phyloP scores from a whole-genome alignment of 2,888 invertebrate genomes.

The Deilephila porcellus region DNA sequence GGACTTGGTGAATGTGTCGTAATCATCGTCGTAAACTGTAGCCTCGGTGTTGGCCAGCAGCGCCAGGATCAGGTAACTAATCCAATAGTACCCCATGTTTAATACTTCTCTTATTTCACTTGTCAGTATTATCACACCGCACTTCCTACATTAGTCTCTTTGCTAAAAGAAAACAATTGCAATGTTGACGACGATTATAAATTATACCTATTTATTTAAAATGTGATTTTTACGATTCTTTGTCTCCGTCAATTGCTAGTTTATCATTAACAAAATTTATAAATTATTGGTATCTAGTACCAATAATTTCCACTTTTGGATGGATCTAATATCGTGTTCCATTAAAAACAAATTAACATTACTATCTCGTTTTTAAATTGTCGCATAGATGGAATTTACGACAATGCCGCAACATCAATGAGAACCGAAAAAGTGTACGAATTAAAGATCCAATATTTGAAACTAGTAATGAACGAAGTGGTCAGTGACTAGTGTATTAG shows the following conservation, averaged over 20 bases:
- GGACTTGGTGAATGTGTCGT: slow-evolving; percentile 73
- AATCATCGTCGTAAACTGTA: slow-evolving; percentile 77
- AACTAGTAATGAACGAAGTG: slow-evolving; percentile 31
- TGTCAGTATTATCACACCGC: slow-evolving; percentile 27
- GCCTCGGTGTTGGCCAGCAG: slow-evolving; percentile 60
- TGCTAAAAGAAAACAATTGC: slow-evolving; percentile 9
- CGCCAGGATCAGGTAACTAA: slow-evolving; percentile 60
- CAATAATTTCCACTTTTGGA: background rate
- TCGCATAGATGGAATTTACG: background rate
- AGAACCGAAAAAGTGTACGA: background rate
- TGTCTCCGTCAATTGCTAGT: background rate
- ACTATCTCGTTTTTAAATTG: background rate
- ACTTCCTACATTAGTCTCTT: slow-evolving; percentile 47
- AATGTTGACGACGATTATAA: background rate
- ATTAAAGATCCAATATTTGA: background rate
- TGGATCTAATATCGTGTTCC: background rate
- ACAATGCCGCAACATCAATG: background rate
- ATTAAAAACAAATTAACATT: background rate
- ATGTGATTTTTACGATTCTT: slow-evolving; percentile 11
- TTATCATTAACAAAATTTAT: background rate
- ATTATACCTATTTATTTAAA: background rate
- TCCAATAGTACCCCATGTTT: slow-evolving; percentile 64
- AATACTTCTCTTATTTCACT: slow-evolving; percentile 18
- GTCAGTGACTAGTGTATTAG: slow-evolving; percentile 44
- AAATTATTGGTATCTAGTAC: background rate